A percentile compares a stretch with the other conserved stretches of the same genome.
Evolutionary conservation across 2,888 invertebrate genomes (phyloP).

Genomic region (Tenthredo livida): DNA sequence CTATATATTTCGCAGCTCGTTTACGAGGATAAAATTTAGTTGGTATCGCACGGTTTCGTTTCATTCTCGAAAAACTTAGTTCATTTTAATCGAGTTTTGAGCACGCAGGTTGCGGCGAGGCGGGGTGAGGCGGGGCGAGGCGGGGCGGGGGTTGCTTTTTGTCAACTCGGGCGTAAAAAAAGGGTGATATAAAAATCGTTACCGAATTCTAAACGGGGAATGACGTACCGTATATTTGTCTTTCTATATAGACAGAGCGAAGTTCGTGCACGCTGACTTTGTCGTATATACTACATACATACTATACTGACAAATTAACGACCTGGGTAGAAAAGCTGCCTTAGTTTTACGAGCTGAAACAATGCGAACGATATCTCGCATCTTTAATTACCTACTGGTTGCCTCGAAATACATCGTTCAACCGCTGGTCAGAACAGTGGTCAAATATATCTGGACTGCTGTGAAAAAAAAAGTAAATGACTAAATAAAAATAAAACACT

Average conservation of each 20-base stretch:
- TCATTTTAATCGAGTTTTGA: not conserved
- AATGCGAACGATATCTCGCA: constrained; percentile 39
- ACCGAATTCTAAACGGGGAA: constrained; percentile 28
- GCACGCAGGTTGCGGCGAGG: not conserved
- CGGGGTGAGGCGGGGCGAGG: too few relatives aligned
- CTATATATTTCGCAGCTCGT: not conserved
- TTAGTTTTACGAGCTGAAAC: constrained; percentile 45
- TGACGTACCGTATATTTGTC: constrained; percentile 42
- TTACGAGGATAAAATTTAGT: constrained; percentile 6
- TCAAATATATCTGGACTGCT: not conserved
- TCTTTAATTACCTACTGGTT: constrained; percentile 43
- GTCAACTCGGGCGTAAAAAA: constrained; percentile 1
- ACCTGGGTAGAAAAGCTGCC: not conserved
- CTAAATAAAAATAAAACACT: constrained; percentile 2
- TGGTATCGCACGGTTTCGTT: not conserved
- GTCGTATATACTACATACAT: too few relatives aligned
- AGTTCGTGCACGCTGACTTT: not conserved
- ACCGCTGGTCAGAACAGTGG: not conserved
- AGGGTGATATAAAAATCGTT: not conserved
- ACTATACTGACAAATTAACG: constrained; percentile 42
- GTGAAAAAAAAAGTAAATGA: not conserved
- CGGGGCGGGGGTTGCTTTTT: not conserved
- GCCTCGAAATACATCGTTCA: constrained; percentile 44
- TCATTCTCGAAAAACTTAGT: not conserved
- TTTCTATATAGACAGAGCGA: not conserved